These are phyloP conservation scores for Whitmania pigra DNA, from an alignment of 1,140 invertebrate genomes.

Conservation along the genomic window DNA sequence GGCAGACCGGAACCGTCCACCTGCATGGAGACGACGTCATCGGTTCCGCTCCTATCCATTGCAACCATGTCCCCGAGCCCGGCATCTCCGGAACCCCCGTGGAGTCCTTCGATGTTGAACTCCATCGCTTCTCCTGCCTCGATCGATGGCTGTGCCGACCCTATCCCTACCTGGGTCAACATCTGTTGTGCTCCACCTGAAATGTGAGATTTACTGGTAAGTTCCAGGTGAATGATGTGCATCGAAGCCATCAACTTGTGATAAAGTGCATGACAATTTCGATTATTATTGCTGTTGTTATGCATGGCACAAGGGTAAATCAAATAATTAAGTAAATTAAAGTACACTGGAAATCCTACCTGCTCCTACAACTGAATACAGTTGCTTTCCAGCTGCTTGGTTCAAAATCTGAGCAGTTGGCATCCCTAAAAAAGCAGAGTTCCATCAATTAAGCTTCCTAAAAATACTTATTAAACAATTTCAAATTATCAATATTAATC, in stretches of 20 bases:
- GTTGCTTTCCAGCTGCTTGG: constrained; percentile 43
- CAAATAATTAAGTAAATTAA: not conserved
- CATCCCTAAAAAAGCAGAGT: not conserved
- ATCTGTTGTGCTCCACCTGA: constrained; percentile 2
- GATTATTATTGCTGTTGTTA: too few species aligned
- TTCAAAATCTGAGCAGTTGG: constrained; percentile 36
- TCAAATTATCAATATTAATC: too few species aligned
- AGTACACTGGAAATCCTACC: not conserved
- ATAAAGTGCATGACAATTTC: too few species aligned
- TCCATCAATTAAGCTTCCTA: too few species aligned
- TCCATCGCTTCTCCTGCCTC: constrained; percentile 8
- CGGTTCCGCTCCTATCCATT: not conserved
- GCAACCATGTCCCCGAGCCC: constrained; percentile 6
- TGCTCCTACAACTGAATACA: constrained; percentile 13
- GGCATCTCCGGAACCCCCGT: constrained; percentile 10
- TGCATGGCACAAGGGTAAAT: too few species aligned
- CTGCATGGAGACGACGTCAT: constrained; percentile 17
- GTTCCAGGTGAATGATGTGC: too few species aligned
- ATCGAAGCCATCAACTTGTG: too few species aligned
- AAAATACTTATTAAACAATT: too few species aligned
- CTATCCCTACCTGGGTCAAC: not conserved
- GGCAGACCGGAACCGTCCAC: constrained; percentile 20
- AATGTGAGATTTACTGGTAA: too few species aligned
- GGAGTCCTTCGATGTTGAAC: constrained; percentile 11
- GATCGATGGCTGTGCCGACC: not conserved